Percentiles rank a stretch among this genome's conserved stretches.
Evolutionary conservation across 2,113 vertebrate genomes (phyloP).

Genomic region (Lamprologus ornatipinnis): DNA sequence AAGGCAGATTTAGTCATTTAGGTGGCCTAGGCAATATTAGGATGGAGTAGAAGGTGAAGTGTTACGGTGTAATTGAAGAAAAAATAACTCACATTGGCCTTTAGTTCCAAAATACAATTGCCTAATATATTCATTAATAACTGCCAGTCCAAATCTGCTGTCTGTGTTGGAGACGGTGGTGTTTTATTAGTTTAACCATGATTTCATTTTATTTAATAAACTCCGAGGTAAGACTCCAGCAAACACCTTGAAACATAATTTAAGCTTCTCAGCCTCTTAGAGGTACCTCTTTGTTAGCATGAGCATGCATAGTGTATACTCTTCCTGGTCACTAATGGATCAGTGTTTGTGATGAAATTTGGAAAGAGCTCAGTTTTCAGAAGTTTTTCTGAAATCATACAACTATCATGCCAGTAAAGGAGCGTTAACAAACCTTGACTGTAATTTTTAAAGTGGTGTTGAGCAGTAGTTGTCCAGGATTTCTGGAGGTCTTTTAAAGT

Average conservation of each 20-base stretch:
- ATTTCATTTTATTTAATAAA: background rate
- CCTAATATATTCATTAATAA: background rate
- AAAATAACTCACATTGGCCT: background rate
- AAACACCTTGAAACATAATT: background rate
- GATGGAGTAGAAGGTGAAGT: background rate
- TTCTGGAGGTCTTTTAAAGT: background rate
- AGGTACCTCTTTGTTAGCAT: background rate
- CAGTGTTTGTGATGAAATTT: background rate
- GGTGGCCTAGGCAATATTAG: background rate
- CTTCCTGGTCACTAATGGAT: background rate
- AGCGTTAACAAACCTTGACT: background rate
- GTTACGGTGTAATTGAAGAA: fast-evolving
- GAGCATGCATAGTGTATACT: background rate
- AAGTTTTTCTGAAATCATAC: background rate
- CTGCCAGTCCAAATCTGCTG: background rate
- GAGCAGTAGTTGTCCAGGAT: background rate
- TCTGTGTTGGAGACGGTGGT: background rate
- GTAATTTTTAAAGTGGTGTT: background rate
- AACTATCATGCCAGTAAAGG: background rate
- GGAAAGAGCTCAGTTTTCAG: background rate
- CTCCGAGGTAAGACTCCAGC: background rate
- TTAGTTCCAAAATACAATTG: background rate
- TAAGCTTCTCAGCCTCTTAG: background rate
- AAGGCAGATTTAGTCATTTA: background rate
- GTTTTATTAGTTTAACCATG: background rate